Evolutionary conservation across 2,797 vertebrate species (phyloP).

Genomic region (Typhlichthys subterraneus): DNA sequence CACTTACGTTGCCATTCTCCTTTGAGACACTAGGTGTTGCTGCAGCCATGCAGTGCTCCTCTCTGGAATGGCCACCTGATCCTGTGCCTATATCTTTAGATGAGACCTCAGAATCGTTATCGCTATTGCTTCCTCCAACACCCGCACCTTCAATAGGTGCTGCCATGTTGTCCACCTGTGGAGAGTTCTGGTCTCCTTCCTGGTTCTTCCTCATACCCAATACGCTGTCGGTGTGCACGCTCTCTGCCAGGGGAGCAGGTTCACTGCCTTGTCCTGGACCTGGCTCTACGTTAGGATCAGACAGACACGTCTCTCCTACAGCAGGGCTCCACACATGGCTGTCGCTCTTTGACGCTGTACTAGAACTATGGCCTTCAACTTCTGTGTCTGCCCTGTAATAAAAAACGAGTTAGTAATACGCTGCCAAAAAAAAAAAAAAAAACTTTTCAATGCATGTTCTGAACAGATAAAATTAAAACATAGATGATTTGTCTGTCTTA

Average conservation of each 20-base stretch:
- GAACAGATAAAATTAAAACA: neutral
- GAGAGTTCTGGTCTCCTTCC: neutral
- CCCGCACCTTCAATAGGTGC: neutral
- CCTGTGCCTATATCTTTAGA: neutral
- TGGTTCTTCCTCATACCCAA: conserved; percentile 2
- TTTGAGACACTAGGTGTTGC: conserved; percentile 37
- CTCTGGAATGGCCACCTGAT: neutral
- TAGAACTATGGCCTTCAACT: conserved; percentile 14
- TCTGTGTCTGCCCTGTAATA: conserved; percentile 38
- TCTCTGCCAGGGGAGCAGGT: neutral
- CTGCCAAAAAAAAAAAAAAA: neutral
- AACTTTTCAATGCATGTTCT: neutral
- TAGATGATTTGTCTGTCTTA: neutral
- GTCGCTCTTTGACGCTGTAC: conserved; percentile 15
- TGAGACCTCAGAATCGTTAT: neutral
- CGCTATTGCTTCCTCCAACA: neutral
- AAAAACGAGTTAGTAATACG: conserved; percentile 1
- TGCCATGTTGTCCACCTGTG: conserved; percentile 1
- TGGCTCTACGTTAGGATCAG: neutral
- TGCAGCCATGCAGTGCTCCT: conserved; percentile 18
- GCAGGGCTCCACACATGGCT: neutral
- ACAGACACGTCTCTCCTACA: conserved; percentile 2
- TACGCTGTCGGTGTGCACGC: neutral
- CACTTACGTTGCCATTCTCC: conserved; percentile 51
- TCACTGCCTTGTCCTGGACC: conserved; percentile 18